Percentiles rank a stretch among this genome's conserved stretches.
Evolutionary conservation across 53 echinoderm and acorn worm genomes (phyloP).

Genomic region (Stichopus horrens): DNA sequence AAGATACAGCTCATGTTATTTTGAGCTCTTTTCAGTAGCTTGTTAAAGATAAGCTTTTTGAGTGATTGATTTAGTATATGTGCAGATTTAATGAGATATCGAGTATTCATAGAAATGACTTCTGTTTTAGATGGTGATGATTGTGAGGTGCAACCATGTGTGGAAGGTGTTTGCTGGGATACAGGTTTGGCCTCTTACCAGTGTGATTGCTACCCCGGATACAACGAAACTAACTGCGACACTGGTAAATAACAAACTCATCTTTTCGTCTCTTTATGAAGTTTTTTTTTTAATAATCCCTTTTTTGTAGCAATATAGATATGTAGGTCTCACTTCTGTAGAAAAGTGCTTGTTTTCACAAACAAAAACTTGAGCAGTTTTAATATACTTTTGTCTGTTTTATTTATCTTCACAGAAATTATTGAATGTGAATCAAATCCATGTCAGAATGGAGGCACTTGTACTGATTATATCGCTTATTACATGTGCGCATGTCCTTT

Average conservation of each 20-base stretch:
- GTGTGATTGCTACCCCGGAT: slow-evolving; percentile 81
- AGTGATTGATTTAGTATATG: too few relatives aligned
- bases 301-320: not conserved
- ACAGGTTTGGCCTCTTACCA: slow-evolving; percentile 60
- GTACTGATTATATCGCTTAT: slow-evolving; percentile 63
- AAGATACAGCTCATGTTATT: too few relatives aligned
- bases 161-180: slow-evolving; percentile 70
- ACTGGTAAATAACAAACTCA: slow-evolving; percentile 55
- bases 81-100: too few relatives aligned
- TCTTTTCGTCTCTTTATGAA: not conserved
- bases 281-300: not conserved
- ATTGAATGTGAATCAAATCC: slow-evolving; percentile 72
- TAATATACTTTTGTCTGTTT: not conserved
- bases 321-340: not conserved
- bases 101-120: not conserved
- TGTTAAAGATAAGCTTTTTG: too few relatives aligned
- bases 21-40: too few relatives aligned
- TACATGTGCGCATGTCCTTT: slow-evolving; percentile 79
- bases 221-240: slow-evolving; percentile 82
- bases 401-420: slow-evolving; percentile 56
- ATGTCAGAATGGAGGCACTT: slow-evolving; percentile 80
- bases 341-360: too few relatives aligned
- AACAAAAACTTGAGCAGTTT: not conserved
- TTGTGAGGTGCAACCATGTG: slow-evolving; percentile 73
- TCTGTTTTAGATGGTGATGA: slow-evolving; percentile 67